Evolutionary conservation across 2,113 vertebrate genomes (phyloP), one percentile per base, ranked within the genome.

Genomic region (Myotis brandtii): DNA sequence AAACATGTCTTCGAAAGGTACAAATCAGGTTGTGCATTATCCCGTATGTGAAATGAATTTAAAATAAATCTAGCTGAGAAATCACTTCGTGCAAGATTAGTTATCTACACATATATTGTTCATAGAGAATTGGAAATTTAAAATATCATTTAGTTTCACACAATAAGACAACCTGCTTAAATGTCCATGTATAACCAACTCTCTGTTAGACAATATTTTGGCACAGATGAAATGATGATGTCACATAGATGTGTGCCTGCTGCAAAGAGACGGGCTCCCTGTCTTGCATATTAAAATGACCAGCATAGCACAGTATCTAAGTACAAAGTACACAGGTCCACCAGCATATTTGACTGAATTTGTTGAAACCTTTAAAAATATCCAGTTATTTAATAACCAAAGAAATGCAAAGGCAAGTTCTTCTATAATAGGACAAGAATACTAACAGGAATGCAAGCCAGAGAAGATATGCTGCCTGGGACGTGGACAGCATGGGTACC

Each of bases 331-430:
- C 6, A 2, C 16, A 79, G 46, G 48, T 93, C 93, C 94, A 56
- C 62, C 4, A 32, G 80, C 54, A 37, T 5, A 67, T 70, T 87
- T 50, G 79, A 50, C 91, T 96, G 73, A 91, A 75, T 91, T 95
- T 89, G 40, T 20, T 90, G 50, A 96, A 93, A 89, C 66, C 83
- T 59, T 96, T 95, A 40, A 96, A 97, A 94, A 62, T 96, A 96
- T 50, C 76, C 76, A 92, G 96, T 98, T 98, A 97, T 66, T 97
- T 94, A 98, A 97, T 96, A 98, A 98, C 95, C 95, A 92, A 96
- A 66, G 40, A 89, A 88, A 97, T 96, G 85, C 66, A 86, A 94
- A 96, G 95, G 92, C 96, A 70, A 59, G 40, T 43, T 62, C 59
- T 93, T 89, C 46, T 86, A 14, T n/a, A 64, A 66, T 2, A 86